A percentile compares a stretch with the other conserved stretches of the same genome.
These are phyloP conservation scores for Phaenicophaeus curvirostris DNA, from an alignment of 2,797 vertebrate genomes.

Conservation along the genomic window DNA sequence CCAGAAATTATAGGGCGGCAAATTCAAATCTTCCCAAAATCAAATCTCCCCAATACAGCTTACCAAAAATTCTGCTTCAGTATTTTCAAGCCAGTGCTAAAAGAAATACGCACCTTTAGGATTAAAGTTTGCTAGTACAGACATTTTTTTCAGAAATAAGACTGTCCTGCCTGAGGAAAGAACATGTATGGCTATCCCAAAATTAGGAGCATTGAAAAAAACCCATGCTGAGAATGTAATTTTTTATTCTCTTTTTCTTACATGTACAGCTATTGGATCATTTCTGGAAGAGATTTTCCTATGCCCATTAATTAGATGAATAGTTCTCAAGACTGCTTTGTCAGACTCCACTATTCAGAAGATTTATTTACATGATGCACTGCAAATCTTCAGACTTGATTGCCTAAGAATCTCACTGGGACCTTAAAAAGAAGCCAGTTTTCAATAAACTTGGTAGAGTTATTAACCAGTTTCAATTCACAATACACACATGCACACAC, in stretches of 20 bases:
- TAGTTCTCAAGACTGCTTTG: slow-evolving; percentile 4
- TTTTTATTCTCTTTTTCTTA: background rate
- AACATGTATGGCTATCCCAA: background rate
- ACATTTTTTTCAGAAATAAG: background rate
- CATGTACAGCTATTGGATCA: background rate
- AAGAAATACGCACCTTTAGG: background rate
- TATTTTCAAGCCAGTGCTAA: background rate
- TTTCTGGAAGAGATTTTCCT: slow-evolving; percentile 13
- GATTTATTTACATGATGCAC: slow-evolving; percentile 15
- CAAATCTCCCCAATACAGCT: background rate
- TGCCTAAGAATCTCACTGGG: background rate
- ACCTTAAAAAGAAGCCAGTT: background rate
- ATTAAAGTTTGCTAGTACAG: background rate
- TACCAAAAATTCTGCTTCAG: background rate
- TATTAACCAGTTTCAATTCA: background rate
- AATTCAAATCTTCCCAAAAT: background rate
- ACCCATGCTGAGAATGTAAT: background rate
- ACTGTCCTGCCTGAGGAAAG: background rate
- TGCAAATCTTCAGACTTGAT: slow-evolving; percentile 18
- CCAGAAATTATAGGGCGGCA: background rate
- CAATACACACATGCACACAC: background rate
- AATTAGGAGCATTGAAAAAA: background rate
- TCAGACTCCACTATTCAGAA: background rate
- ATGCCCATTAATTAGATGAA: background rate
- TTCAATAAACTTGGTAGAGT: background rate